Evolutionary conservation across 2,797 vertebrate genomes (phyloP).

Genomic region (Argya squamiceps): DNA sequence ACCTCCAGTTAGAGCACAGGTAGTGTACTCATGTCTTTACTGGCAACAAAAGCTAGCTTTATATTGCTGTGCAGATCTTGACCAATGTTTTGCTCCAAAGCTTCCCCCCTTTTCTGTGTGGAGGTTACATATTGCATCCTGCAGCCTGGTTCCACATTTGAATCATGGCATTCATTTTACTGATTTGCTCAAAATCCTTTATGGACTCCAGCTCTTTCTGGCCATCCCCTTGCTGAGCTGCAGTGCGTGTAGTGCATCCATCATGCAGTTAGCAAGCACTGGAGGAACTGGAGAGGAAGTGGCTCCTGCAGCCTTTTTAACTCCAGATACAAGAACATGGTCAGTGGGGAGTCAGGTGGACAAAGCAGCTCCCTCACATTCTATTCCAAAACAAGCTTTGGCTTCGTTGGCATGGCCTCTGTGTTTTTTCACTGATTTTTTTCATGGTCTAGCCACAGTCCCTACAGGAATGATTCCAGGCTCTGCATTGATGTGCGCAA

Average conservation of each 20-base stretch:
- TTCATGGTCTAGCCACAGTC: background rate
- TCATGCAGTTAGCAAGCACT: background rate
- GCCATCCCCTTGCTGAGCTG: background rate
- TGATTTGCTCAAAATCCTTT: background rate
- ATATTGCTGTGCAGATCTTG: background rate
- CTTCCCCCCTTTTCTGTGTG: background rate
- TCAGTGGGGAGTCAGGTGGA: background rate
- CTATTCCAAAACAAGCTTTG: background rate
- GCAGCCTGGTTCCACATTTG: background rate
- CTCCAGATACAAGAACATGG: accelerated
- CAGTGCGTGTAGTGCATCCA: background rate
- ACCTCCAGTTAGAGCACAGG: background rate
- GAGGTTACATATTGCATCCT: background rate
- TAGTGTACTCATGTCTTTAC: background rate
- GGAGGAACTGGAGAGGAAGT: background rate
- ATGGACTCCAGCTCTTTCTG: background rate
- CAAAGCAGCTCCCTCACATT: background rate
- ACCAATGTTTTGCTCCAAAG: background rate
- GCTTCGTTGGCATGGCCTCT: background rate
- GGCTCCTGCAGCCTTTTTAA: background rate
- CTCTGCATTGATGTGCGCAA: background rate
- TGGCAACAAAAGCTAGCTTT: background rate
- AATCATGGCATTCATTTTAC: background rate
- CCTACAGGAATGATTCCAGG: background rate
- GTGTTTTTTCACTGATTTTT: background rate